A percentile compares a stretch with the other conserved stretches of the same genome.
Evolutionary conservation across 2,797 vertebrate genomes (phyloP).

Genomic region (Chloroceryle amazona): DNA sequence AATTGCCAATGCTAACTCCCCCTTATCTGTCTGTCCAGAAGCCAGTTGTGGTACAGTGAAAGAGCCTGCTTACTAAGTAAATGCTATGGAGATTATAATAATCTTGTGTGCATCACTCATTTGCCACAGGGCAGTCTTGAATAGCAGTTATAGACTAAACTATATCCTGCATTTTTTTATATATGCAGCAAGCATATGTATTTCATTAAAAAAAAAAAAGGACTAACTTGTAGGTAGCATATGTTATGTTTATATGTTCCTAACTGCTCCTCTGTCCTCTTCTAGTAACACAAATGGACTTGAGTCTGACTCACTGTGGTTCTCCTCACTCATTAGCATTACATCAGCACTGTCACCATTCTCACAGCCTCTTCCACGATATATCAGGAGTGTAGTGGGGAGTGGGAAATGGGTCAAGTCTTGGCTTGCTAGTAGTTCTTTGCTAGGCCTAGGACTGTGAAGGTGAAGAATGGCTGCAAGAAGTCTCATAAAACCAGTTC

Average conservation of each 20-base stretch:
- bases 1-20: background rate
- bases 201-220: background rate
- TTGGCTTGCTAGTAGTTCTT: background rate
- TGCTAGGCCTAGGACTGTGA: background rate
- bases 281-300: background rate
- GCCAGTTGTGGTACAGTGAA: fast-evolving
- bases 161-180: background rate
- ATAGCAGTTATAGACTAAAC: background rate
- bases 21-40: background rate
- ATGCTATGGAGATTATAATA: background rate
- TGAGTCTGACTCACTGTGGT: background rate
- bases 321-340: background rate
- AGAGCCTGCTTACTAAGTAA: background rate
- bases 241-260: background rate
- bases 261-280: background rate
- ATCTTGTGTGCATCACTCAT: background rate
- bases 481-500: background rate
- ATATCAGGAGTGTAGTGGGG: background rate
- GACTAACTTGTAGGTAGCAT: background rate
- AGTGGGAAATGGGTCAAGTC: background rate
- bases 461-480: background rate
- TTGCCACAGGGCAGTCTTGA: background rate
- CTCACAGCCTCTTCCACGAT: fast-evolving
- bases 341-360: background rate
- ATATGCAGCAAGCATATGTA: background rate